Conservation (phyloP, 2,113 vertebrate species). For the Paramormyrops kingsleyae region DNA sequence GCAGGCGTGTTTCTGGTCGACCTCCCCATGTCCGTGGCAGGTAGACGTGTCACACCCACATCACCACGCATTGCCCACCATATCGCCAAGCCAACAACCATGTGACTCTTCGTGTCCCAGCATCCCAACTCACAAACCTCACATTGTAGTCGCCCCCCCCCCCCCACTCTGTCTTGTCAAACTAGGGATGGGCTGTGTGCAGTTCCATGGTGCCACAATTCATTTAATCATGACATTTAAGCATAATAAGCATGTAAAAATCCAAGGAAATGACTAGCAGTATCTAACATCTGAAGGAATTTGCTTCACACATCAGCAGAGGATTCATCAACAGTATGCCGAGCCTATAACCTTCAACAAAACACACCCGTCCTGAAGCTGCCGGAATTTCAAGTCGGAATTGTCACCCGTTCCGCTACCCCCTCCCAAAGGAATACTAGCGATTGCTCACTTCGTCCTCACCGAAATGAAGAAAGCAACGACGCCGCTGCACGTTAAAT, state of each 20-base stretch:
- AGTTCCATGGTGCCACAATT: neutral
- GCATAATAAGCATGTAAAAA: neutral
- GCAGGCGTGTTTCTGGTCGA: neutral
- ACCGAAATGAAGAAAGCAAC: neutral
- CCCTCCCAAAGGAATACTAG: neutral
- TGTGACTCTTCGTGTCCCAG: neutral
- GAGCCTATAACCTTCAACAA: neutral
- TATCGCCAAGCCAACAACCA: neutral
- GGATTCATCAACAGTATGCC: neutral
- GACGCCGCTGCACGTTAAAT: neutral
- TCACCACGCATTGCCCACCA: neutral
- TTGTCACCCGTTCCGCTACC: neutral
- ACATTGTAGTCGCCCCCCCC: neutral
- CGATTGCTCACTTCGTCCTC: neutral
- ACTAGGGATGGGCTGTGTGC: neutral
- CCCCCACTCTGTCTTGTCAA: neutral
- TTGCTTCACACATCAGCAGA: neutral
- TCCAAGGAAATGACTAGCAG: neutral
- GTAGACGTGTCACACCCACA: neutral
- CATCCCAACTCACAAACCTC: neutral
- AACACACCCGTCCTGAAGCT: neutral
- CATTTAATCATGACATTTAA: neutral
- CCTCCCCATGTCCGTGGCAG: neutral
- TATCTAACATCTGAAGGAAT: neutral
- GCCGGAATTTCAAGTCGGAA: neutral